Percentiles rank a stretch among this genome's conserved stretches.
Conservation (phyloP, 2,113 vertebrate species). For the Callipepla squamata region DNA sequence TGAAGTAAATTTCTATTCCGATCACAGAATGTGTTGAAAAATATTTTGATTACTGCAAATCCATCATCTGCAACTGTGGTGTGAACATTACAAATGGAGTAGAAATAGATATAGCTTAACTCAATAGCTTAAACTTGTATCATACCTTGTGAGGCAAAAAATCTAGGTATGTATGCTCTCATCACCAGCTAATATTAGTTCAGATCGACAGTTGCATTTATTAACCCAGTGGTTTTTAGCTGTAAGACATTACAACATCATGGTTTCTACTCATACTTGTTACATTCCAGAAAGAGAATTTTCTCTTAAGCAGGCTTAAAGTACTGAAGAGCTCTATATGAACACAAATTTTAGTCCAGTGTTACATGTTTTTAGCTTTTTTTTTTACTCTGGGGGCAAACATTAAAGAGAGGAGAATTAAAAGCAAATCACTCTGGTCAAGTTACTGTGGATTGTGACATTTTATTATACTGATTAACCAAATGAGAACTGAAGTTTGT, state of each 20-base stretch:
- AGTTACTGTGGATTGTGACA: background rate
- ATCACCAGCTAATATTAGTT: conserved; percentile 66
- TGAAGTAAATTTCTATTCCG: conserved; percentile 63
- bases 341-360: background rate
- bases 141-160: conserved; percentile 63
- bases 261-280: background rate
- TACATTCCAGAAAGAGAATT: background rate
- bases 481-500: background rate
- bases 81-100: conserved; percentile 13
- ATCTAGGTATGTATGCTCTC: conserved; percentile 6
- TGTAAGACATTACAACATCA: background rate
- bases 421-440: background rate
- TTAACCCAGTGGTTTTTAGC: background rate
- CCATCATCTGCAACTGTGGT: conserved; percentile 26
- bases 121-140: conserved; percentile 63
- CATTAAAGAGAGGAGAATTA: background rate
- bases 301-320: background rate
- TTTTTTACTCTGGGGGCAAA: background rate
- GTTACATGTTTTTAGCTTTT: background rate
- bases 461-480: background rate
- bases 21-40: conserved; percentile 51
- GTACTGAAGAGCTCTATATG: background rate
- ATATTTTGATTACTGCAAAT: conserved; percentile 47
- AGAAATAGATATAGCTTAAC: conserved; percentile 51
- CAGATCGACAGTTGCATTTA: background rate